Evolutionary conservation across 2,888 invertebrate genomes (phyloP), one percentile per base, ranked within the genome.

Genomic region (Leptinotarsa tumamoca): DNA sequence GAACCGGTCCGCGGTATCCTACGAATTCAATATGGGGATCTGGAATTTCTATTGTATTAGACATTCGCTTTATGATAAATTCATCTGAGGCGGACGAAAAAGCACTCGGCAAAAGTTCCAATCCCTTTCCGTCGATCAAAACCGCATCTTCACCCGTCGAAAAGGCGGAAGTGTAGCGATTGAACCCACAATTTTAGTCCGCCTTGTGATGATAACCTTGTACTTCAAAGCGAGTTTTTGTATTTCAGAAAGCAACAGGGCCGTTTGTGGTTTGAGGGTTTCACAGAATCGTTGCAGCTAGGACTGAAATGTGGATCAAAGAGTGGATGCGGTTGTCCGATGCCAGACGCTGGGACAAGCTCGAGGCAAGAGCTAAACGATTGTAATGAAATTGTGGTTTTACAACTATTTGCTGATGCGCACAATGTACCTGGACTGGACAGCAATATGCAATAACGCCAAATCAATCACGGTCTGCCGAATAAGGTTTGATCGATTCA

Each of bases 161-260:
- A 77, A 74, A 58, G 21, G n/a, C 23, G 74, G 72, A 70, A 72
- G 51, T 61, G 72, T 52, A 50, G 70, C 70, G 49, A 72, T 77
- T 70, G 67, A 74, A 70, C 72, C 71, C 21, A 54, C 67, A 67
- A 74, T 74, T 74, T 70, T 63, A 54, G 66, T 67, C 67, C 63
- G 67, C 63, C 73, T 71, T 73, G 71, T 56, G 73, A 77, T 71
- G 77, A 78, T 78, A 78, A 72, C 75, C 70, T 72, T 49, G 72
- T 70, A 74, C 78, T 70, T 78, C 78, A 78, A 76, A 78, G 72
- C 68, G 72, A 49, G 23, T 67, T 76, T 74, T 72, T 72, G 54
- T 67, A 49, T 72, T 72, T 58, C 50, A 43, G 68, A 69, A 70
- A 72, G 69, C 75, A 71, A 71, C 70, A 50, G 69, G 63, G 67